phyloP scores from a whole-genome alignment of 2,888 invertebrate genomes.

The Bombylius discolor region DNA sequence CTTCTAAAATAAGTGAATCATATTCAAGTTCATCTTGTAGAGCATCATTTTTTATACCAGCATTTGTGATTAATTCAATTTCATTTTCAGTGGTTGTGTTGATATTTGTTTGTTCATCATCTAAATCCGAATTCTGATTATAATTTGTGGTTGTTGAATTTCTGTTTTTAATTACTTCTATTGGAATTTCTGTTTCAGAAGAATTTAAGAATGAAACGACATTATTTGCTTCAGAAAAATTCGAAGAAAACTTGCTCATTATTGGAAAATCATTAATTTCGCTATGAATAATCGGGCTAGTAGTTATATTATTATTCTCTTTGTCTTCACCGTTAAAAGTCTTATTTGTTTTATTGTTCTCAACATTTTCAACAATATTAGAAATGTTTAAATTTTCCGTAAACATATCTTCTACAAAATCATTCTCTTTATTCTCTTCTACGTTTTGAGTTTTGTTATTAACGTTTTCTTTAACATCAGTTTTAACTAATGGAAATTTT shows the following conservation, averaged over 20 bases:
- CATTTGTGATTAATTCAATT: conserved; percentile 8
- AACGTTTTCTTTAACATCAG: conserved; percentile 7
- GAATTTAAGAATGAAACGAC: conserved; percentile 3
- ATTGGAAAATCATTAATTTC: no score
- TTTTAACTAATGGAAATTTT: conserved; percentile 20
- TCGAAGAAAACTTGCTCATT: no score
- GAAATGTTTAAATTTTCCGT: no score
- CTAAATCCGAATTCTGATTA: neutral
- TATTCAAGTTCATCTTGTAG: conserved; percentile 11
- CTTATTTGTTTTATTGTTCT: no score
- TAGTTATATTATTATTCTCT: no score
- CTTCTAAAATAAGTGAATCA: conserved; percentile 12
- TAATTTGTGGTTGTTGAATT: neutral
- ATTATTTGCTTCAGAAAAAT: neutral
- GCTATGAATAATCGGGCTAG: no score
- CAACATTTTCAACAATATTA: no score
- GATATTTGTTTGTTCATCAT: neutral
- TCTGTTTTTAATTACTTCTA: neutral
- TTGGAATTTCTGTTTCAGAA: conserved; percentile 1
- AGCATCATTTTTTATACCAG: conserved; percentile 2
- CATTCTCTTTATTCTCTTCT: neutral
- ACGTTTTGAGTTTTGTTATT: conserved; percentile 3
- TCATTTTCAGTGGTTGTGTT: neutral
- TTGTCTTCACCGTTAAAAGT: no score
- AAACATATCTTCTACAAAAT: no score